phyloP scores from a whole-genome alignment of 2,888 invertebrate genomes.

The Phortica okadai region DNA sequence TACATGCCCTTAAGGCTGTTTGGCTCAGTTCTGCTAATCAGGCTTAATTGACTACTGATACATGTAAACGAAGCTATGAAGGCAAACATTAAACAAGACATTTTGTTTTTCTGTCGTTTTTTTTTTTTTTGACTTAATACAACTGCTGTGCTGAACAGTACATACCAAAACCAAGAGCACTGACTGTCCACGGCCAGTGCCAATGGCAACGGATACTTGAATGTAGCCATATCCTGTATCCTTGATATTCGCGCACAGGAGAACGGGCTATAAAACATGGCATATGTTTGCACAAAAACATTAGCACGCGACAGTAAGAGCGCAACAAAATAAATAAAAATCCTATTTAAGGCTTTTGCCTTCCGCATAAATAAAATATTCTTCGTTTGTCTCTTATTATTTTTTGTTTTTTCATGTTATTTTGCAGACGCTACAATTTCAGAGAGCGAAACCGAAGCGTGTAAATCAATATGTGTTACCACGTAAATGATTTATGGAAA shows the following conservation, averaged over 20 bases:
- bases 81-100: too few species aligned
- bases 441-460: neutral
- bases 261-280: neutral
- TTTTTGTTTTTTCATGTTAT: neutral
- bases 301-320: neutral
- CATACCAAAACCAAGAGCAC: too few species aligned
- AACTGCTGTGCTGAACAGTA: too few species aligned
- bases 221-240: too few species aligned
- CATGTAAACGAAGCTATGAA: too few species aligned
- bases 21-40: too few species aligned
- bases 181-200: too few species aligned
- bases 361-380: neutral
- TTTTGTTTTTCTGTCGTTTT: too few species aligned
- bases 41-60: too few species aligned
- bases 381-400: neutral
- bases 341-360: neutral
- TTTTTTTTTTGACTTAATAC: too few species aligned
- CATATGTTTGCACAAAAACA: neutral
- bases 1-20: too few species aligned
- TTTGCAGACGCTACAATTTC: neutral
- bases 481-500: slow-evolving; percentile 30
- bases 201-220: too few species aligned
- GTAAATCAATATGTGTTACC: slow-evolving; percentile 9
- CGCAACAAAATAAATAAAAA: neutral
- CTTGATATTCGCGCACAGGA: neutral